Conservation (phyloP, 2,797 vertebrate genomes). For the Scolopax bukidnonensis region DNA sequence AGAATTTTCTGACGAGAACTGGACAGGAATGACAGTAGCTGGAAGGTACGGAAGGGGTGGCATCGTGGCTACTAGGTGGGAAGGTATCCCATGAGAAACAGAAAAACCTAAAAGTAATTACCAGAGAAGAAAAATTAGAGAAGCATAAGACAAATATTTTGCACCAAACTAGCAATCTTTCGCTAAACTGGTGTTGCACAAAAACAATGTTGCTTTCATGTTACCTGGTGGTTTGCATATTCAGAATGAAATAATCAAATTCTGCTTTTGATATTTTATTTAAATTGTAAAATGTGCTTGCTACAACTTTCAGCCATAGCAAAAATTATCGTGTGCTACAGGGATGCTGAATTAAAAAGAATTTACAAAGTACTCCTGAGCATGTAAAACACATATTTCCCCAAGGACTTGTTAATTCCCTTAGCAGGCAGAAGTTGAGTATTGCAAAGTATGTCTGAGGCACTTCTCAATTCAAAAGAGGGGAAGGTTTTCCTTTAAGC, state of each 20-base stretch:
- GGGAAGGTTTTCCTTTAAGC: neutral
- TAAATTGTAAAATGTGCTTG: neutral
- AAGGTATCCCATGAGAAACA: neutral
- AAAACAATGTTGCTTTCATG: neutral
- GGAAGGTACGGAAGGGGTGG: neutral
- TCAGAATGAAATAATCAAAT: neutral
- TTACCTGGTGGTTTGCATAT: neutral
- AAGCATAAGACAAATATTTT: neutral
- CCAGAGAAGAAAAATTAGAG: neutral
- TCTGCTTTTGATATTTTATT: neutral
- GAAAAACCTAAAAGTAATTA: neutral
- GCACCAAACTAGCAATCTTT: neutral
- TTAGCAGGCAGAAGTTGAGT: neutral
- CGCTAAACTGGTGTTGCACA: neutral
- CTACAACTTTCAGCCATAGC: neutral
- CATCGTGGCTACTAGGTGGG: neutral
- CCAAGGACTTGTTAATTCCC: neutral
- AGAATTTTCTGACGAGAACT: neutral
- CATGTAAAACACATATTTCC: neutral
- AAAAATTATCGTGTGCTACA: neutral
- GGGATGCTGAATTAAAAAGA: neutral
- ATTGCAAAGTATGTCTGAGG: neutral
- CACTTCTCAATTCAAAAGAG: neutral
- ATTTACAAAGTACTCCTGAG: neutral
- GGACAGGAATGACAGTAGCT: neutral